Base-by-base conservation (phyloP, 2,888 invertebrate species). In the Acleris literana region DNA sequence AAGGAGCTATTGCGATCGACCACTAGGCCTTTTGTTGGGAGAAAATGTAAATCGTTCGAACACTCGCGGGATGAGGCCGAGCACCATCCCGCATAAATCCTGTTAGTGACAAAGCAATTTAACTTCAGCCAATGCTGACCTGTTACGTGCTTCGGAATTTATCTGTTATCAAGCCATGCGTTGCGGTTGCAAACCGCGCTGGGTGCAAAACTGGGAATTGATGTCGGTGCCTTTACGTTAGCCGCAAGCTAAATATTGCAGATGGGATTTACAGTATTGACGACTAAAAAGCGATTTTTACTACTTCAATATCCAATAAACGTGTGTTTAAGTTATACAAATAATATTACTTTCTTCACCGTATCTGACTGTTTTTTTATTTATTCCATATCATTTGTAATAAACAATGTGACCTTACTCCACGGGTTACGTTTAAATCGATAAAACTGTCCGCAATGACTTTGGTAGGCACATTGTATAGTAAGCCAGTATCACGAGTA, bases 101-200 rank as follows among this genome's bases (percentile, higher is more conserved):
- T 76, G 79, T 81, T 78, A 77, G 79, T 75, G 76, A 78, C 74
- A 76, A 75, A 74, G 77, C 75, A 85, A 85, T 86, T 86, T 83
- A 85, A 84, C 83, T 85, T 83, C 68, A 72, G 68, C 73, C 72
- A 71, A 69, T 68, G 74, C 77, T 81, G 80, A 80, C 80, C 79
- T 72, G 66, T 66, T 66, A 74, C 74, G 71, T 74, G 75, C 74
- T 76, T 71, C 68, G 69, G 68, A 68, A 69, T 61, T 72, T 75
- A 74, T 78, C 69, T 68, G 72, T 75, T 71, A 71, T 69, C 72
- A 72, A 68, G 69, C 67, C 72, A 52, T 54, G 57, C 69, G 70
- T 63, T 71, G 64, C 61, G 56, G 64, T 65, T 68, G 66, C 25
- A 43, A 48, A 58, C 64, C 61, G 55, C 64, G 68, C 22, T 44